Percentiles rank a stretch among this genome's conserved stretches.
These are phyloP conservation scores for Dioctria linearis DNA, from an alignment of 2,888 invertebrate species.

Conservation along the genomic window DNA sequence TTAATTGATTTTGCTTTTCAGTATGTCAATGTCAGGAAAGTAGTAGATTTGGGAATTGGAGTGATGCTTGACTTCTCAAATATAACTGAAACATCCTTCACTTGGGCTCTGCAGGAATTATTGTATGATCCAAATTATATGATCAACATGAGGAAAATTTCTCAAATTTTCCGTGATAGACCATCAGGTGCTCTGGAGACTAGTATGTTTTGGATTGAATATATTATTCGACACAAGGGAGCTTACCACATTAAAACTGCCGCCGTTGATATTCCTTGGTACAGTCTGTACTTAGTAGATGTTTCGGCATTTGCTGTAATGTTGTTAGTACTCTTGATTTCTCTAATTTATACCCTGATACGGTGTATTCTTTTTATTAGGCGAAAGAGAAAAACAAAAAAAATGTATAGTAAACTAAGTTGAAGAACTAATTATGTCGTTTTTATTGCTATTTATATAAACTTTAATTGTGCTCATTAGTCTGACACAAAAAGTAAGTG, in stretches of 20 bases:
- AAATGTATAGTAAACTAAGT: slow-evolving; percentile 31
- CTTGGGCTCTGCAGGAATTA: slow-evolving; percentile 68
- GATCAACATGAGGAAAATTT: slow-evolving; percentile 65
- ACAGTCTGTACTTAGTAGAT: slow-evolving; percentile 68
- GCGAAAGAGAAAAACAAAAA: background rate
- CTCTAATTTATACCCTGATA: background rate
- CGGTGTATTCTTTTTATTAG: slow-evolving; percentile 10
- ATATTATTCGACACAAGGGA: slow-evolving; percentile 68
- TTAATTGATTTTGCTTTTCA: slow-evolving; percentile 58
- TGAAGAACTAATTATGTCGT: background rate
- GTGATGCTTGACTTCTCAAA: slow-evolving; percentile 65
- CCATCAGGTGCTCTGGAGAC: slow-evolving; percentile 68
- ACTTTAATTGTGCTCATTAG: no score
- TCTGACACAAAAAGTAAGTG: no score
- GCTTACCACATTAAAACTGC: slow-evolving; percentile 66
- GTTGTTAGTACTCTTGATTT: slow-evolving; percentile 47
- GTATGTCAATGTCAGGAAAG: slow-evolving; percentile 64
- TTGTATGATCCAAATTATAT: slow-evolving; percentile 65
- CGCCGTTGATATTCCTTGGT: slow-evolving; percentile 65
- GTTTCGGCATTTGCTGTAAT: slow-evolving; percentile 69
- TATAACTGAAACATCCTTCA: slow-evolving; percentile 65
- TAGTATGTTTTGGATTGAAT: slow-evolving; percentile 71
- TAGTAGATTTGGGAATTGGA: slow-evolving; percentile 66
- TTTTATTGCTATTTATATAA: no score
- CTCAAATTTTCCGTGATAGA: slow-evolving; percentile 68